Conservation (phyloP, 2,797 vertebrate genomes). For the Sebastes paucispinis region DNA sequence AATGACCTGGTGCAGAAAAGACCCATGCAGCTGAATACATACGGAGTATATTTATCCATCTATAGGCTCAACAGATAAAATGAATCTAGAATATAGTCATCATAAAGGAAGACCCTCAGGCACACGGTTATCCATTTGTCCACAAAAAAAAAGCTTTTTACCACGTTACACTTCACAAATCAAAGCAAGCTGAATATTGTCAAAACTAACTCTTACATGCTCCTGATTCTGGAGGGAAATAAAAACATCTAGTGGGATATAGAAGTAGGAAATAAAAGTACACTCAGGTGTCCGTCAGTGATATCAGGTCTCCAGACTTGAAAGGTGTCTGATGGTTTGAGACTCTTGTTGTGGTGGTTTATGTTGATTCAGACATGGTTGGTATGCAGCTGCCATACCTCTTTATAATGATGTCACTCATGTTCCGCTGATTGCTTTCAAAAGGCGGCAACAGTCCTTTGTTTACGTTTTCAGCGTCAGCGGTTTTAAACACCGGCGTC, state of each 20-base stretch:
- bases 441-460: no score
- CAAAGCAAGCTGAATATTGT: constrained; percentile 31
- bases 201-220: background rate
- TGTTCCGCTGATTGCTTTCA: background rate
- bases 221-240: background rate
- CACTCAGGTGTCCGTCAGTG: background rate
- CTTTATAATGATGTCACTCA: background rate
- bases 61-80: constrained; percentile 20
- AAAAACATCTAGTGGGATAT: background rate
- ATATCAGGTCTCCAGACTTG: background rate
- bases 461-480: no score
- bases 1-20: constrained; percentile 25
- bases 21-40: constrained; percentile 43
- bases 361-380: background rate
- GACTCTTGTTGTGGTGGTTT: background rate
- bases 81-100: constrained; percentile 16
- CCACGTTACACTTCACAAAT: constrained; percentile 35
- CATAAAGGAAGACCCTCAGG: constrained; percentile 30
- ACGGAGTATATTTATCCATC: constrained; percentile 14
- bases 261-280: constrained; percentile 20
- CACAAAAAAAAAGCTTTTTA: background rate
- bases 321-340: background rate
- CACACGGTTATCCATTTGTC: constrained; percentile 31
- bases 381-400: background rate
- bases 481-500: no score